Conservation (phyloP, 2,797 vertebrate species). For the Loris lydekkerianus region DNA sequence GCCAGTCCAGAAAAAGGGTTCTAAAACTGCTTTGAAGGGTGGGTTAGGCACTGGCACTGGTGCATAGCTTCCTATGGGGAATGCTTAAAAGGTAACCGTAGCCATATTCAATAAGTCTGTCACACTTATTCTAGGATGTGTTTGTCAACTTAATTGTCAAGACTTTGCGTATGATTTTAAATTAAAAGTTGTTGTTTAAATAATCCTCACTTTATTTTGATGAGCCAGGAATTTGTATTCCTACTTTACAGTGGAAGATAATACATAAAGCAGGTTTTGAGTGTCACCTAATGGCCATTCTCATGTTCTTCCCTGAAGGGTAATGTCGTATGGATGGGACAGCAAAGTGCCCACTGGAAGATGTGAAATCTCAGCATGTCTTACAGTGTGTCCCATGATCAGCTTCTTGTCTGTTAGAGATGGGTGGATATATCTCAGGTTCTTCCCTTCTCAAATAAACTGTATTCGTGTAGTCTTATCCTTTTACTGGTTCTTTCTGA, state of each 20-base stretch:
- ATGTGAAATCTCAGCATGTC: background rate
- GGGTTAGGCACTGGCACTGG: too few relatives aligned
- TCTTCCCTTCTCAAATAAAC: background rate
- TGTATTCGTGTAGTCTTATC: background rate
- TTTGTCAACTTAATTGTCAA: too few relatives aligned
- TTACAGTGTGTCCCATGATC: accelerated
- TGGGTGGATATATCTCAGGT: accelerated
- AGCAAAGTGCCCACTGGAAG: background rate
- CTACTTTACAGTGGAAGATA: background rate
- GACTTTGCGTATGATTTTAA: background rate
- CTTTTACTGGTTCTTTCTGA: background rate
- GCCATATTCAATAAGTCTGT: too few relatives aligned
- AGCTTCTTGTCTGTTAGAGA: background rate
- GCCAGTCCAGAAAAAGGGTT: too few relatives aligned
- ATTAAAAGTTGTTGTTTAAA: background rate
- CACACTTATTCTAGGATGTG: too few relatives aligned
- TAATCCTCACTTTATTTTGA: background rate
- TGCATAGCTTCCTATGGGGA: too few relatives aligned
- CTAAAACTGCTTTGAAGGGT: too few relatives aligned
- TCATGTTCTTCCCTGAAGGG: background rate
- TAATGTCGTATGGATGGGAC: background rate
- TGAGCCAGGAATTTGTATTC: background rate
- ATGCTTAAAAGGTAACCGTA: too few relatives aligned
- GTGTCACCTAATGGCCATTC: background rate
- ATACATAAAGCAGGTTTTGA: accelerated